Percentiles rank a stretch among this genome's conserved stretches.
These are phyloP conservation scores for Microplitis demolitor DNA, from an alignment of 1,140 invertebrate species.

Conservation along the genomic window DNA sequence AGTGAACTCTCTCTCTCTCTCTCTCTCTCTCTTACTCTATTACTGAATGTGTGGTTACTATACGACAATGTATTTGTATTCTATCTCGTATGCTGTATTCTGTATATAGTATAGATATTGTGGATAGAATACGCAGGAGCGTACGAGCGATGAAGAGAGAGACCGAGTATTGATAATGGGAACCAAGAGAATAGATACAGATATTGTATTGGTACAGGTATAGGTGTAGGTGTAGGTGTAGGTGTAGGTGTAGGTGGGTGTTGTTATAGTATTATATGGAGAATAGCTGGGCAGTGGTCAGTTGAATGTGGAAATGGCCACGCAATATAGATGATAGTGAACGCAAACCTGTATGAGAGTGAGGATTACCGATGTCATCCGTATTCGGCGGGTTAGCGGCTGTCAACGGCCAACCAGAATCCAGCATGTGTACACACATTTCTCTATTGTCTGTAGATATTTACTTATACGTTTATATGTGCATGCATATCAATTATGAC, in stretches of 20 bases:
- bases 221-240: no score
- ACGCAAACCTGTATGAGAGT: conserved; percentile 52
- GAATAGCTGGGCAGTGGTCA: conserved; percentile 10
- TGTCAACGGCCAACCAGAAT: conserved; percentile 48
- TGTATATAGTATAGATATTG: neutral
- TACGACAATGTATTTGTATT: no score
- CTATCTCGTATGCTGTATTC: neutral
- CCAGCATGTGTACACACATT: neutral
- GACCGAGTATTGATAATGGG: neutral
- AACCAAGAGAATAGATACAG: conserved; percentile 4
- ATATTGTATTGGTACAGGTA: no score
- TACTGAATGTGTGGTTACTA: conserved; percentile 20
- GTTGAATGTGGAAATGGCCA: conserved; percentile 45
- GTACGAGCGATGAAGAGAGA: neutral
- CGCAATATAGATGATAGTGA: conserved; percentile 39
- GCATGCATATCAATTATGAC: conserved; percentile 54
- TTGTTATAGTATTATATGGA: neutral
- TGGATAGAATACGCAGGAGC: conserved; percentile 4
- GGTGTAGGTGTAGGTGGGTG: neutral
- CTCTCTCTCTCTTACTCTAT: neutral
- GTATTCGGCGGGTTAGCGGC: conserved; percentile 58
- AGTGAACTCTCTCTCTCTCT: neutral
- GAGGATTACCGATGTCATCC: conserved; percentile 58
- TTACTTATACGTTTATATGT: neutral
- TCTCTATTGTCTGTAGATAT: neutral